Conservation (phyloP, 1,140 invertebrate genomes). For the Drosophila saltans region DNA sequence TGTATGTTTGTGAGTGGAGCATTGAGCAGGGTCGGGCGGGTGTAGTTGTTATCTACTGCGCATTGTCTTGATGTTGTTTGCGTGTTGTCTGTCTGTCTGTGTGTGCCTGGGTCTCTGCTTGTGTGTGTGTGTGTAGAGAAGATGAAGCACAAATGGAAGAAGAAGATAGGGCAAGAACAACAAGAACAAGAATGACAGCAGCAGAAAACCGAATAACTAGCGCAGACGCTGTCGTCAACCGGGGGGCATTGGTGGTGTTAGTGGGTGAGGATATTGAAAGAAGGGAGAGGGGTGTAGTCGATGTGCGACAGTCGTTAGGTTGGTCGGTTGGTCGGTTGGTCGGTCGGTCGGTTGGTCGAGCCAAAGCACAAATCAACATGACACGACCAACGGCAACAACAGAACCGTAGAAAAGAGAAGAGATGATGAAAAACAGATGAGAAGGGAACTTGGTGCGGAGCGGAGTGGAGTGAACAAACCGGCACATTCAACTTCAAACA, state of each 20-base stretch:
- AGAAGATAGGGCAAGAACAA: conserved; percentile 57
- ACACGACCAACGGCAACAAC: conserved; percentile 78
- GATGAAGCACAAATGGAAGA: conserved; percentile 55
- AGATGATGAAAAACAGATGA: conserved; percentile 33
- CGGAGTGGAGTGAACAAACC: conserved; percentile 38
- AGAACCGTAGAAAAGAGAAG: conserved; percentile 44
- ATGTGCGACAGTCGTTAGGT: conserved; percentile 1
- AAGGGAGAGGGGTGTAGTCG: background rate
- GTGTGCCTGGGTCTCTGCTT: background rate
- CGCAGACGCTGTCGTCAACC: conserved; percentile 63
- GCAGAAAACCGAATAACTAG: conserved; percentile 70
- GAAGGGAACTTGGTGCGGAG: background rate
- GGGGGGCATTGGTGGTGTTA: conserved; percentile 6
- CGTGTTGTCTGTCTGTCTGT: conserved; percentile 63
- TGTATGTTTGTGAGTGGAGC: conserved; percentile 8
- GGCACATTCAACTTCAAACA: conserved; percentile 74
- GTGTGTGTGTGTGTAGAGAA: conserved; percentile 24
- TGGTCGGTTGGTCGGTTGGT: conserved; percentile 16
- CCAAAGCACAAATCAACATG: conserved; percentile 75
- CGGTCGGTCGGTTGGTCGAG: conserved; percentile 28
- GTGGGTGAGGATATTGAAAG: conserved; percentile 36
- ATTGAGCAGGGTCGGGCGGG: conserved; percentile 2
- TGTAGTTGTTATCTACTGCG: conserved; percentile 74
- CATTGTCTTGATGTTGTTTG: conserved; percentile 80
- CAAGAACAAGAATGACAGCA: conserved; percentile 54